Base-by-base conservation (phyloP, 2,113 vertebrate genomes). In the Hassar affinis region DNA sequence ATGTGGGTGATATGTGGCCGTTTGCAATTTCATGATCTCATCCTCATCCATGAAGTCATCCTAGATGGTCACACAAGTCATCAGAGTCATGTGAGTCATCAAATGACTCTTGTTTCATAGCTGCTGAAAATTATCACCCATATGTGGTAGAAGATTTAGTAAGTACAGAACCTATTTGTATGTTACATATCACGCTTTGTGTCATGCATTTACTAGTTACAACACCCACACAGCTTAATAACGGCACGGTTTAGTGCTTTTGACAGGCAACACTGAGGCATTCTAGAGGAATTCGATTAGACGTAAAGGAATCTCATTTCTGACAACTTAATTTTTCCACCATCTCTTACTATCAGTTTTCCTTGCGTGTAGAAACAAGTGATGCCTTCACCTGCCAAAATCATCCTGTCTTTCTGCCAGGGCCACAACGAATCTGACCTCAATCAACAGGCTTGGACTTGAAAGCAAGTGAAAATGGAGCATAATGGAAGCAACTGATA, bases 401-500 rank as follows among this genome's bases (percentile, higher is more conserved):
- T 52, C 1, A 20, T 2, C 42, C 69, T 38, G 74, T 82, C 75
- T 62, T 45, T 54, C 81, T 35, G 68, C 66, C 77, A 35, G 35
- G 57, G 25, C 79, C 49, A 35, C 6, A 64, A 27, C 47, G 75
- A 11, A 5, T 20, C 10, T 75, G 68, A 83, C 56, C 57, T 74
- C 80, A 78, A 66, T 52, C 80, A 72, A 85, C 80, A 82, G 66
- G 85, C 77, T 75, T 61, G 30, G 52, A 52, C 76, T 66, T 35
- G 80, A 79, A 51, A 83, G 52, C 42, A 14, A 49, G 52, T 82
- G 27, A 61, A 59, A 81, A 78, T 38, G 11, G 22, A 77, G 47
- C 49, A 30, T 38, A 30, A 64, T 45, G 35, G 56, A 82, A 75
- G 57, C 6, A 64, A 75, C 27, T 14, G 18, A 33, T 52, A 80